phyloP scores from a whole-genome alignment of 2,113 vertebrate genomes.

The Zosterops hypoxanthus region DNA sequence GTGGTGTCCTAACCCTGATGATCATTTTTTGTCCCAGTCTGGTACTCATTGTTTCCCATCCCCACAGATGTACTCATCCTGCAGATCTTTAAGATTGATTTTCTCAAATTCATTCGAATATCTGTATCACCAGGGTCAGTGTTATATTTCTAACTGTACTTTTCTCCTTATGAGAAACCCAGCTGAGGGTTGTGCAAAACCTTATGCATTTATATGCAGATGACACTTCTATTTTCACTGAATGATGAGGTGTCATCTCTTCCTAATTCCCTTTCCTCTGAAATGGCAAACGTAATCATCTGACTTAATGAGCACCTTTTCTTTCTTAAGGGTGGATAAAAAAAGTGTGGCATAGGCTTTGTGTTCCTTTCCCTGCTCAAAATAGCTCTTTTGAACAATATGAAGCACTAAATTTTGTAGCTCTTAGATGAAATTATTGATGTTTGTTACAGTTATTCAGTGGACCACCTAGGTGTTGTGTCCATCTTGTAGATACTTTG shows the following conservation, averaged over 20 bases:
- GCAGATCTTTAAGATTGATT: not conserved
- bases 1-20: not conserved
- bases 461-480: no score
- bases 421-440: not conserved
- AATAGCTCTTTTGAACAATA: not conserved
- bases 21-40: not conserved
- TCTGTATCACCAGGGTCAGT: not conserved
- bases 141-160: not conserved
- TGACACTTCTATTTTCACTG: slow-evolving; percentile 42
- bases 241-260: slow-evolving; percentile 16
- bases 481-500: not conserved
- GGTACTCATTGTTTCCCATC: not conserved
- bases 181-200: not conserved
- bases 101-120: not conserved
- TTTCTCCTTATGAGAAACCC: not conserved
- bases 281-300: slow-evolving; percentile 33
- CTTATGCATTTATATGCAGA: slow-evolving; percentile 29
- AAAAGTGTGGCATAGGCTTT: not conserved
- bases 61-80: not conserved
- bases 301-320: slow-evolving; percentile 21
- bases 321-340: not conserved
- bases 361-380: not conserved
- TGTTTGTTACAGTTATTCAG: not conserved
- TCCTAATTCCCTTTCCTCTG: slow-evolving; percentile 12
- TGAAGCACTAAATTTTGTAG: not conserved